Conservation (phyloP, 2,888 invertebrate genomes). For the Volucella inanis region DNA sequence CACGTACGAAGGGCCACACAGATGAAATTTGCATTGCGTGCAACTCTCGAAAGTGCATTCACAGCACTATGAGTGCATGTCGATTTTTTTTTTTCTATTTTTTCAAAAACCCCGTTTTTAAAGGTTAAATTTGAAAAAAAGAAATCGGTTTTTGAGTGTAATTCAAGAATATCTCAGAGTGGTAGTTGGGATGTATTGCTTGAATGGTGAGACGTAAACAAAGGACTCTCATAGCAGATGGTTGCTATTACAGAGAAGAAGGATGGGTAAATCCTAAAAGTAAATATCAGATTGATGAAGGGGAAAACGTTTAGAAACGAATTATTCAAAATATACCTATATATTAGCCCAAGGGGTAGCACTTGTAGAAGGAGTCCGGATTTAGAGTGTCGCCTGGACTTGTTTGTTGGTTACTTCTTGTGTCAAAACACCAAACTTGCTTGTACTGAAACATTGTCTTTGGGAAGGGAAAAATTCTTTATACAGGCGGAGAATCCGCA, state of each 20-base stretch:
- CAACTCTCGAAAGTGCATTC: constrained; percentile 68
- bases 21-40: constrained; percentile 6
- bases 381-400: no score
- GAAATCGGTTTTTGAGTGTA: constrained; percentile 16
- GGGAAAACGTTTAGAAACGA: constrained; percentile 37
- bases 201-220: constrained; percentile 44
- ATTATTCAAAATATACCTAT: constrained; percentile 60
- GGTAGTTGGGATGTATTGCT: constrained; percentile 1
- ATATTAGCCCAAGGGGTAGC: constrained; percentile 53
- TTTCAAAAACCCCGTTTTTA: constrained; percentile 33
- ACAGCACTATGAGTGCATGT: constrained; percentile 50
- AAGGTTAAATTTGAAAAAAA: constrained; percentile 10
- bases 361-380: constrained; percentile 29
- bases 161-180: neutral
- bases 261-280: constrained; percentile 34
- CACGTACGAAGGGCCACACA: constrained; percentile 58
- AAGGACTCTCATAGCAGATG: constrained; percentile 57
- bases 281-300: constrained; percentile 26
- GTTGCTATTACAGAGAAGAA: constrained; percentile 38
- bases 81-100: constrained; percentile 32
- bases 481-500: no score
- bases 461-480: no score
- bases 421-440: no score
- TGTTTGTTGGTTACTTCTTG: no score
- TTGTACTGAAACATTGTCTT: no score